Conservation (phyloP, 2,888 invertebrate genomes). For the Macrophya annulata region DNA sequence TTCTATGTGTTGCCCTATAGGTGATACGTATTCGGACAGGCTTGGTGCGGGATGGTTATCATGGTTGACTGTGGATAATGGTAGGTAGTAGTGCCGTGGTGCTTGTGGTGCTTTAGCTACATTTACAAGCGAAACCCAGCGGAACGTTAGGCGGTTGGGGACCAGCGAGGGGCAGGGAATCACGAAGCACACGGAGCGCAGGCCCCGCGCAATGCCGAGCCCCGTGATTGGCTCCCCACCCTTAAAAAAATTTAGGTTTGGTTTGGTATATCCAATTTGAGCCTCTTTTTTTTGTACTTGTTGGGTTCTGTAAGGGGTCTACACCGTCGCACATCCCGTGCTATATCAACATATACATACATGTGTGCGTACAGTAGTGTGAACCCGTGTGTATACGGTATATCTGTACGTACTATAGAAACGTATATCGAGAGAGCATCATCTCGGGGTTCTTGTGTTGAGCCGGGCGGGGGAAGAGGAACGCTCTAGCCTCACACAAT, state of each 20-base stretch:
- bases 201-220: slow-evolving; percentile 63
- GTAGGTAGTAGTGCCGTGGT: slow-evolving; percentile 38
- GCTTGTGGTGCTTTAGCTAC: slow-evolving; percentile 46
- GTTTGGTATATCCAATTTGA: slow-evolving; percentile 73
- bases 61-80: slow-evolving; percentile 51
- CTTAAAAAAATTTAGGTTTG: slow-evolving; percentile 67
- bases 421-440: slow-evolving; percentile 43
- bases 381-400: background rate
- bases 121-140: slow-evolving; percentile 55
- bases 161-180: slow-evolving; percentile 48
- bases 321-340: slow-evolving; percentile 35
- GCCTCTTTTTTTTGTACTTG: slow-evolving; percentile 66
- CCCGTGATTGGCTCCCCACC: slow-evolving; percentile 70
- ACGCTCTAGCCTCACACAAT: slow-evolving; percentile 59
- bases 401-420: slow-evolving; percentile 24
- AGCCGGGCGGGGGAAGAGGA: slow-evolving; percentile 56
- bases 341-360: slow-evolving; percentile 38
- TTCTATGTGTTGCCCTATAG: slow-evolving; percentile 14
- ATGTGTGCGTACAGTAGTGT: slow-evolving; percentile 20
- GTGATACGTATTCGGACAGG: slow-evolving; percentile 15
- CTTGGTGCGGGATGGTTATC: slow-evolving; percentile 48
- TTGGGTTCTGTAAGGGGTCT: slow-evolving; percentile 62
- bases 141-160: slow-evolving; percentile 55
- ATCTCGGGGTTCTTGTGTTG: slow-evolving; percentile 8
- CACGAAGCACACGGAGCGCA: slow-evolving; percentile 63